Evolutionary conservation across 2,888 invertebrate species (phyloP).

Genomic region (Mesopsocus fuscifrons): DNA sequence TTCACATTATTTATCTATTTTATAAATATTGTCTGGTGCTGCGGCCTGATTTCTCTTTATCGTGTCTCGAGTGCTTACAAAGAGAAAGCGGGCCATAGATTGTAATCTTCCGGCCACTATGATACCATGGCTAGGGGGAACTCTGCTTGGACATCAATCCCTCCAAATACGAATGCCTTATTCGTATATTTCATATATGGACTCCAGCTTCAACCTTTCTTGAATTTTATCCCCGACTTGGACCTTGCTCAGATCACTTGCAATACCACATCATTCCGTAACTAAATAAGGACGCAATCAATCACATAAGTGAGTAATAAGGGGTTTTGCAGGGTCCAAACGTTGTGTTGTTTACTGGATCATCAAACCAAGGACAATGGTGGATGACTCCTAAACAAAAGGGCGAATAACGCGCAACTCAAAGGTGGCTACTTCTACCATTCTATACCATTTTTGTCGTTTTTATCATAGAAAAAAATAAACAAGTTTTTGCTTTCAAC

Average conservation of each 20-base stretch:
- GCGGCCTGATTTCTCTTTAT: background rate
- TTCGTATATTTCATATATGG: conserved; percentile 13
- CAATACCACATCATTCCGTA: too few relatives aligned
- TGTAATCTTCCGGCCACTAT: conserved; percentile 6
- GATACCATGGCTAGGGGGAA: conserved; percentile 9
- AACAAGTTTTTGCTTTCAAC: too few relatives aligned
- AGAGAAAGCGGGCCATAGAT: conserved; percentile 3
- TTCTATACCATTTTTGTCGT: too few relatives aligned
- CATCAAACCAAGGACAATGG: too few relatives aligned
- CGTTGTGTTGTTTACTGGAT: too few relatives aligned
- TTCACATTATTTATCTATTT: conserved; percentile 23
- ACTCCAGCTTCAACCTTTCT: conserved; percentile 14
- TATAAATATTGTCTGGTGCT: conserved; percentile 11
- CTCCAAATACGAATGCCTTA: conserved; percentile 11
- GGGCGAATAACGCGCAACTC: background rate
- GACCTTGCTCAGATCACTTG: too few relatives aligned
- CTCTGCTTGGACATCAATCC: conserved; percentile 12
- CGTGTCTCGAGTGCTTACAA: background rate
- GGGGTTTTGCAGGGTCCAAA: too few relatives aligned
- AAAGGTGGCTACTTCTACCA: background rate
- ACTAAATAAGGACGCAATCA: too few relatives aligned
- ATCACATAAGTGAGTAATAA: too few relatives aligned
- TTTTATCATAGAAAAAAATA: too few relatives aligned
- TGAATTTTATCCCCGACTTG: too few relatives aligned
- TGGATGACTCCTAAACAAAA: too few relatives aligned